Evolutionary conservation across 2,797 vertebrate species (phyloP).

Genomic region (Uromys caudimaculatus): DNA sequence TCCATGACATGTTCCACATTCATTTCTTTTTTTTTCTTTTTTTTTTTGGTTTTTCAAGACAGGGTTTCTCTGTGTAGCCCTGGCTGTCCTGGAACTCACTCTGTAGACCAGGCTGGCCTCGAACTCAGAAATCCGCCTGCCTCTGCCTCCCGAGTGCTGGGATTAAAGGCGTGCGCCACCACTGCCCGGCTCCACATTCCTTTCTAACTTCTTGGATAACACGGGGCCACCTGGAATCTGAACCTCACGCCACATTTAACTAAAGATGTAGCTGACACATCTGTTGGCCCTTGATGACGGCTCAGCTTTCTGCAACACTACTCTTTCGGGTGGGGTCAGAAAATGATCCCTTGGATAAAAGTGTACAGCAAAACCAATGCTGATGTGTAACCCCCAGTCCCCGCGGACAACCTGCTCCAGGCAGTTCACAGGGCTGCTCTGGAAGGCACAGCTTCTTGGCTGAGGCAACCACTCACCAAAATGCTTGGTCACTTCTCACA

Average conservation of each 20-base stretch:
- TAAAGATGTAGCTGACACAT: accelerated
- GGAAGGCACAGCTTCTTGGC: background rate
- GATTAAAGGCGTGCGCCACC: no score
- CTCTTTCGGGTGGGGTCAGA: background rate
- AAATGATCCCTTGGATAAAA: background rate
- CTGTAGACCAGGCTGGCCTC: no score
- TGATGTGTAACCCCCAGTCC: background rate
- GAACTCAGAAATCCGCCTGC: no score
- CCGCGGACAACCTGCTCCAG: background rate
- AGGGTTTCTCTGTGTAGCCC: no score
- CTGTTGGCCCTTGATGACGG: background rate
- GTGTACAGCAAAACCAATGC: background rate
- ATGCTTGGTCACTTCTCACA: constrained; percentile 63
- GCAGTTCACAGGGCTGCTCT: background rate
- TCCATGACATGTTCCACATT: background rate
- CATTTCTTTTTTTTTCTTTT: no score
- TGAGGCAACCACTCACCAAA: constrained; percentile 82
- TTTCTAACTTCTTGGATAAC: background rate
- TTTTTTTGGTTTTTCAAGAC: no score
- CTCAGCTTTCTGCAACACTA: background rate
- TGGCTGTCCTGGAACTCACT: no score
- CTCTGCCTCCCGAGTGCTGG: no score
- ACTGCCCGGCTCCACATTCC: background rate
- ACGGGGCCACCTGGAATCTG: accelerated
- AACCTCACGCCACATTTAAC: background rate